phyloP scores from a whole-genome alignment of 92 coral and sea anemone species.

The Anthopleura xanthogrammica region DNA sequence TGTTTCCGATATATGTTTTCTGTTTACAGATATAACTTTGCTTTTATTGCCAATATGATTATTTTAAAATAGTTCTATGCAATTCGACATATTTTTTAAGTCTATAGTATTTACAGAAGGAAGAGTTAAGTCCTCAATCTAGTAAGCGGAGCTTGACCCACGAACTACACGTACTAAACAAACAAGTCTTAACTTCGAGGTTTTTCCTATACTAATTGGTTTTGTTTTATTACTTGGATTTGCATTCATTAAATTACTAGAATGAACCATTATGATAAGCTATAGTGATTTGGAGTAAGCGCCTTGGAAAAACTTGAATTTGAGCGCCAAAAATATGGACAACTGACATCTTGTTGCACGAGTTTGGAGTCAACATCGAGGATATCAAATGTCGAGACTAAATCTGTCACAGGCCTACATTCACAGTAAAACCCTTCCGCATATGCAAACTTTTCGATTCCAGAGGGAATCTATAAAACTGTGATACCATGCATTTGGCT shows the following conservation, averaged over 20 bases:
- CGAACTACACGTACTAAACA: not conserved
- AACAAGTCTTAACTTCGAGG: not conserved
- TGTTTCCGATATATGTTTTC: not conserved
- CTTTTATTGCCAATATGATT: not conserved
- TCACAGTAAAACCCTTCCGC: too few species aligned
- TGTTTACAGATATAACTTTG: not conserved
- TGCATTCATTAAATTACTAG: not conserved
- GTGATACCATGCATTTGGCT: too few species aligned
- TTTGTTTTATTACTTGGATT: not conserved
- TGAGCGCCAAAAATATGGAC: too few species aligned
- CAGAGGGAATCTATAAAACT: too few species aligned
- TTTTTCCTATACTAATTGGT: not conserved
- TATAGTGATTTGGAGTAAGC: too few species aligned
- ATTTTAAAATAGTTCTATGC: not conserved
- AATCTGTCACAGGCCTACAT: too few species aligned
- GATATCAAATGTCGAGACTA: too few species aligned
- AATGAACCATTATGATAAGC: not conserved
- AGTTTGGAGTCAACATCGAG: too few species aligned
- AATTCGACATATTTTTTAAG: not conserved
- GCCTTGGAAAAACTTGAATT: too few species aligned
- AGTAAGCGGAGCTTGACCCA: slow-evolving; percentile 15
- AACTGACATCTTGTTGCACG: too few species aligned
- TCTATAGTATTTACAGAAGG: slow-evolving; percentile 27
- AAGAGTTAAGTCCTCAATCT: slow-evolving; percentile 16
- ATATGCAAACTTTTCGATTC: too few species aligned